These are phyloP conservation scores for Dendropsophus ebraccatus DNA, from an alignment of 2,113 vertebrate genomes.

Conservation along the genomic window DNA sequence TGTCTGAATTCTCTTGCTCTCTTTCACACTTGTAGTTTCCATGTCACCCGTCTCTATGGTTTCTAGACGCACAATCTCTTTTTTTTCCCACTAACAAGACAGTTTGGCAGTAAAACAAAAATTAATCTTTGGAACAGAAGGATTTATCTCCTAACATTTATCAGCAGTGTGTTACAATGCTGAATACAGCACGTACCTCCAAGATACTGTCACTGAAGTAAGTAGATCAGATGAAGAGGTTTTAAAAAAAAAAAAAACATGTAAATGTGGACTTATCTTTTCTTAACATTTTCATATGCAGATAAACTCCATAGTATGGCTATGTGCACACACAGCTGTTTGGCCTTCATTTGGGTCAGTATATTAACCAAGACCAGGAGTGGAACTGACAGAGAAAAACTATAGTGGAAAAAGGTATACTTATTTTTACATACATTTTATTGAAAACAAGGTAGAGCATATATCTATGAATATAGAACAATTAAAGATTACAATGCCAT, in stretches of 20 bases:
- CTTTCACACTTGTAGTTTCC: constrained; percentile 63
- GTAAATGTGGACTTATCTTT: constrained; percentile 5
- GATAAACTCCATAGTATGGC: neutral
- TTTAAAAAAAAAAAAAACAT: constrained; percentile 25
- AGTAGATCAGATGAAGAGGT: constrained; percentile 43
- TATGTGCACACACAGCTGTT: too few relatives aligned
- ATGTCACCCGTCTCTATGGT: constrained; percentile 59
- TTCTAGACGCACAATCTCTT: constrained; percentile 55
- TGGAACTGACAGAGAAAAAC: too few relatives aligned
- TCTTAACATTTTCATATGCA: neutral
- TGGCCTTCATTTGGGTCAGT: too few relatives aligned
- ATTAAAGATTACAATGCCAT: too few relatives aligned
- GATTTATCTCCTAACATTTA: constrained; percentile 63
- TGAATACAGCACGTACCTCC: constrained; percentile 63
- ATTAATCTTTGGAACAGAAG: constrained; percentile 59
- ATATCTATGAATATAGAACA: too few relatives aligned
- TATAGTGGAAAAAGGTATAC: too few relatives aligned
- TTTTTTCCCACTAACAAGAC: constrained; percentile 59
- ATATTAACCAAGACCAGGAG: too few relatives aligned
- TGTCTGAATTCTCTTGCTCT: constrained; percentile 47
- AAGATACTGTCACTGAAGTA: constrained; percentile 53
- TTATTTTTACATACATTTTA: too few relatives aligned
- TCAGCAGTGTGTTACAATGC: constrained; percentile 62
- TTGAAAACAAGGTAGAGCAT: too few relatives aligned
- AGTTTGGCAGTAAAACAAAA: constrained; percentile 63